Percentiles rank a stretch among this genome's conserved stretches.
phyloP scores from a whole-genome alignment of 2,888 invertebrate species.

The Tipula lateralis region DNA sequence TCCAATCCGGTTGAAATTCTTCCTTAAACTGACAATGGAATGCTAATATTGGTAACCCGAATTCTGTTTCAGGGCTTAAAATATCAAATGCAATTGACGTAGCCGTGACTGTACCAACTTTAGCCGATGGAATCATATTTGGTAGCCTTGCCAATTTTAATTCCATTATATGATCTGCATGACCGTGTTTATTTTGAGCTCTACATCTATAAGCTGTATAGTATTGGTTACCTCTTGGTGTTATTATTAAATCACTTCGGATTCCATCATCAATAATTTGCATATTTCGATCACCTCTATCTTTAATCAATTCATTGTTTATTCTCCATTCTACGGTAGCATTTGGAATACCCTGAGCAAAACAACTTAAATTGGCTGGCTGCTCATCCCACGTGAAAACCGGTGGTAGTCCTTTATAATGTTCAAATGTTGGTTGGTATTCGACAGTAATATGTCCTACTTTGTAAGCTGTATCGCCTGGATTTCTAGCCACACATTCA shows the following conservation, averaged over 20 bases:
- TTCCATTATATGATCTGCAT: conserved; percentile 61
- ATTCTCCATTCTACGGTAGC: conserved; percentile 84
- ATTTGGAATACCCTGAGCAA: conserved; percentile 85
- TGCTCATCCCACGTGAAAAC: conserved; percentile 79
- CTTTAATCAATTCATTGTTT: conserved; percentile 54
- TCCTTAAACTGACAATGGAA: conserved; percentile 73
- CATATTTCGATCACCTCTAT: conserved; percentile 53
- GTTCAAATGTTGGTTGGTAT: conserved; percentile 74
- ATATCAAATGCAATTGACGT: conserved; percentile 79
- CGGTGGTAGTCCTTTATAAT: conserved; percentile 63
- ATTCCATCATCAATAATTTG: conserved; percentile 64
- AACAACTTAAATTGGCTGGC: conserved; percentile 78
- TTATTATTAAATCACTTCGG: conserved; percentile 64
- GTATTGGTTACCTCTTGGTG: conserved; percentile 59
- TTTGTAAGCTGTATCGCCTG: conserved; percentile 67
- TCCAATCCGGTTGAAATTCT: conserved; percentile 63
- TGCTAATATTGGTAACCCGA: conserved; percentile 70
- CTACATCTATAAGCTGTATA: conserved; percentile 77
- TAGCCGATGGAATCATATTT: conserved; percentile 58
- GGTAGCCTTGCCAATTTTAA: conserved; percentile 72
- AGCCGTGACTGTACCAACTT: conserved; percentile 67
- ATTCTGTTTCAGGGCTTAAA: conserved; percentile 65
- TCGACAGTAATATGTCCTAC: conserved; percentile 81
- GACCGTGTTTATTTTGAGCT: conserved; percentile 72
- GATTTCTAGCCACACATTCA: conserved; percentile 77